These are phyloP conservation scores for Asarcornis scutulata DNA, from an alignment of 2,113 vertebrate genomes.

Conservation along the genomic window DNA sequence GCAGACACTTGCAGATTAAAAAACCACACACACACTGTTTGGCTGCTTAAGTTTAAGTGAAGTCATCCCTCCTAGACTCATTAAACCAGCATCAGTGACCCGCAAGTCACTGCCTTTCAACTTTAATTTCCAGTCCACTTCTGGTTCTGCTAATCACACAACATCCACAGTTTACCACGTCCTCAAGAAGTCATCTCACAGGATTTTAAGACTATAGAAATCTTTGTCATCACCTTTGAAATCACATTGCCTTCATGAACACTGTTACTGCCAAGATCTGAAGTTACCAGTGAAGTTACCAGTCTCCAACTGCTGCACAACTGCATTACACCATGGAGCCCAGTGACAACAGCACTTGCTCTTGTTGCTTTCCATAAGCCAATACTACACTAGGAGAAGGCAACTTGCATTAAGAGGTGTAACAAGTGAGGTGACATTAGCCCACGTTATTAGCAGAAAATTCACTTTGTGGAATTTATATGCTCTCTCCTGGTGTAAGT, in stretches of 20 bases:
- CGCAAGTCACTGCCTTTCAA: not conserved
- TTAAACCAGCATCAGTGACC: not conserved
- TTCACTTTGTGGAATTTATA: not conserved
- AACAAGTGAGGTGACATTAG: not conserved
- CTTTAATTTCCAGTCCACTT: not conserved
- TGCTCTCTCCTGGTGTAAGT: not conserved
- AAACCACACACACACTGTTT: not conserved
- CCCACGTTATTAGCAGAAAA: not conserved
- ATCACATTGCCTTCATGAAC: not conserved
- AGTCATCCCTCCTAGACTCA: not conserved
- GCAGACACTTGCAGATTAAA: not conserved
- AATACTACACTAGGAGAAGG: not conserved
- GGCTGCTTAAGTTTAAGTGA: not conserved
- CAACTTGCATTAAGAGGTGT: not conserved
- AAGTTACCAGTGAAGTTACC: not conserved
- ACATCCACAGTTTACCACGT: not conserved
- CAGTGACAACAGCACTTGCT: not conserved
- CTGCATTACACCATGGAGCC: not conserved
- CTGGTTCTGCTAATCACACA: not conserved
- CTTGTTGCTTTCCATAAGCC: rapidly evolving
- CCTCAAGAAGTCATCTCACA: not conserved
- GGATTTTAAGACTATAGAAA: not conserved
- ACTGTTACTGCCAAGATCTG: not conserved
- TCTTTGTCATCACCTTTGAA: not conserved
- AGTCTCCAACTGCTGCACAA: not conserved